These are phyloP conservation scores for Drosophila infuscata DNA, from an alignment of 2,888 invertebrate genomes.

Conservation along the genomic window DNA sequence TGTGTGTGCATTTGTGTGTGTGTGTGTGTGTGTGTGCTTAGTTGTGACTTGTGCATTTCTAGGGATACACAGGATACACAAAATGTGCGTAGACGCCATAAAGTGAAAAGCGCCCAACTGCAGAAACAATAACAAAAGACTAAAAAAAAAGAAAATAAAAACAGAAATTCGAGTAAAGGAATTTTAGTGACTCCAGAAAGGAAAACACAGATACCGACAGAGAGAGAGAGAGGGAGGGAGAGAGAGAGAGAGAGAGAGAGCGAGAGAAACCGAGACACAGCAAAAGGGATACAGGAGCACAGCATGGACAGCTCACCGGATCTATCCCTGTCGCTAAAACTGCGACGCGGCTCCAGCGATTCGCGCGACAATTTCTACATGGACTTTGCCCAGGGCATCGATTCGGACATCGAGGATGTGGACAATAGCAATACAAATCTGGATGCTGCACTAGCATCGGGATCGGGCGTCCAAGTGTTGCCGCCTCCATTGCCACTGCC, in stretches of 20 bases:
- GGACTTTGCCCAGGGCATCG: constrained; percentile 96
- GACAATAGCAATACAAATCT: constrained; percentile 87
- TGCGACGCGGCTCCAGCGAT: constrained; percentile 94
- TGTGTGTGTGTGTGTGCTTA: constrained; percentile 23
- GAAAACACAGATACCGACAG: not conserved
- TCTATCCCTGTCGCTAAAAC: constrained; percentile 93
- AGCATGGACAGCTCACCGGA: constrained; percentile 92
- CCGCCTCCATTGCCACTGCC: constrained; percentile 51
- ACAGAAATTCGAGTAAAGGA: constrained; percentile 32
- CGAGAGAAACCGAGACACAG: not conserved
- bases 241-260: constrained; percentile 1
- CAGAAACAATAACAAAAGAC: constrained; percentile 38
- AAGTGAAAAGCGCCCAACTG: constrained; percentile 56
- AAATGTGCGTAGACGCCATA: constrained; percentile 67
- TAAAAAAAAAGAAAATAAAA: constrained; percentile 17
- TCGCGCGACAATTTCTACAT: constrained; percentile 95
- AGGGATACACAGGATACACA: constrained; percentile 79
- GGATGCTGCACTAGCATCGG: constrained; percentile 47
- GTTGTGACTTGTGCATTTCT: constrained; percentile 63
- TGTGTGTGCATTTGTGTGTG: constrained; percentile 35
- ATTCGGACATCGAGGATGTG: constrained; percentile 95
- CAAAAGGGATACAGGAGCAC: not conserved
- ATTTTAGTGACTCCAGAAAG: constrained; percentile 26
- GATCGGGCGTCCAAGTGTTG: constrained; percentile 37
- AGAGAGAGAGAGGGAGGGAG: constrained; percentile 5